phyloP scores from a whole-genome alignment of 92 coral and sea anemone genomes.

The Diadumene lineata region DNA sequence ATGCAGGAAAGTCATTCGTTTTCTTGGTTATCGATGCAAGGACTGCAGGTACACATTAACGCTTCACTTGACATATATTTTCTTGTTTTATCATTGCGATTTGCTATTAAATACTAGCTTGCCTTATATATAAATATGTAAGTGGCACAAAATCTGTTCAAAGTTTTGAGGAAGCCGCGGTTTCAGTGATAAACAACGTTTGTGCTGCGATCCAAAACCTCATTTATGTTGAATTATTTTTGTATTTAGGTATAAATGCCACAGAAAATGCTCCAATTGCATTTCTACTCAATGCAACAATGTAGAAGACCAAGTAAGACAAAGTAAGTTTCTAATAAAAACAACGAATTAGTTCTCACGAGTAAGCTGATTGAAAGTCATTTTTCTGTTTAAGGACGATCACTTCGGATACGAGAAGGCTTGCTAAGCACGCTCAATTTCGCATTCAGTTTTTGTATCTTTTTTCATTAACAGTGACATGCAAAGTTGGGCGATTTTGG shows the following conservation, averaged over 20 bases:
- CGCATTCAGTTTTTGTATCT: slow-evolving; percentile 2
- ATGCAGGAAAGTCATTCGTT: slow-evolving; percentile 76
- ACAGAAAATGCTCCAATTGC: slow-evolving; percentile 73
- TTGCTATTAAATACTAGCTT: background rate
- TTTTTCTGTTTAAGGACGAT: slow-evolving; percentile 12
- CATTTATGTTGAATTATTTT: slow-evolving; percentile 8
- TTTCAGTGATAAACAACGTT: slow-evolving; percentile 24
- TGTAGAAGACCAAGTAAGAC: slow-evolving; percentile 47
- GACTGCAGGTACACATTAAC: slow-evolving; percentile 78
- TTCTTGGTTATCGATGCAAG: slow-evolving; percentile 87
- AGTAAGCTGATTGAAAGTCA: too few relatives aligned
- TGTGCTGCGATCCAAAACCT: background rate
- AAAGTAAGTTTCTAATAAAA: slow-evolving; percentile 59
- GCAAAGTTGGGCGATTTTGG: slow-evolving; percentile 68
- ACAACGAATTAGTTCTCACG: too few relatives aligned
- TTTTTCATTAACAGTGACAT: slow-evolving; percentile 39
- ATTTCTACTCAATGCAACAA: slow-evolving; percentile 39
- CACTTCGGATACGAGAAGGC: slow-evolving; percentile 7
- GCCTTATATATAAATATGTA: slow-evolving; percentile 10
- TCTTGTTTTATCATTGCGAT: background rate
- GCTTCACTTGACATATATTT: slow-evolving; percentile 4
- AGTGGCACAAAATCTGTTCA: slow-evolving; percentile 5
- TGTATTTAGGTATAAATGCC: slow-evolving; percentile 78
- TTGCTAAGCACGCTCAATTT: background rate
- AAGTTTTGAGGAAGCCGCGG: slow-evolving; percentile 1